These are phyloP conservation scores for Eriocheir sinensis DNA, from an alignment of 1,140 invertebrate species.

Conservation along the genomic window DNA sequence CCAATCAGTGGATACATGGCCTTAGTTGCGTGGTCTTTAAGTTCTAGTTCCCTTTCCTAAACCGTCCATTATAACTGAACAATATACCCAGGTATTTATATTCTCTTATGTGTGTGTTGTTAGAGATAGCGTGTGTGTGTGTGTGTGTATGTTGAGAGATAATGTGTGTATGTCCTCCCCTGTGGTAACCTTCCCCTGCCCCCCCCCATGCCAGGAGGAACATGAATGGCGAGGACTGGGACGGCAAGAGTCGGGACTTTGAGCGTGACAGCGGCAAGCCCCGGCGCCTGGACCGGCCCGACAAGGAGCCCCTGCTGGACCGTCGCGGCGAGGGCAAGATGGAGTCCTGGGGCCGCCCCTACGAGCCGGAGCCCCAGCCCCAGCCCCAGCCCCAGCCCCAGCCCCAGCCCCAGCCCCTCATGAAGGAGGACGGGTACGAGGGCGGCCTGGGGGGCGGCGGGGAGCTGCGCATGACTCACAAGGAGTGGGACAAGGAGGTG, in stretches of 20 bases:
- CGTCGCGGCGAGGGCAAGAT: slow-evolving; percentile 55
- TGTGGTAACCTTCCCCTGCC: no score
- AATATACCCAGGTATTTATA: no score
- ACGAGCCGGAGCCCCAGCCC: slow-evolving; percentile 50
- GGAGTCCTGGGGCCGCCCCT: slow-evolving; percentile 58
- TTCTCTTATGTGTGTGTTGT: no score
- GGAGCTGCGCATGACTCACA: slow-evolving; percentile 69
- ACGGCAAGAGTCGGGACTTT: slow-evolving; percentile 62
- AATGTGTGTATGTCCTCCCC: no score
- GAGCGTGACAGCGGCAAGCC: slow-evolving; percentile 60
- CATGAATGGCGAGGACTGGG: slow-evolving; percentile 75
- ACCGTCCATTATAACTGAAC: no score
- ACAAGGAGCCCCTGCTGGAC: slow-evolving; percentile 53
- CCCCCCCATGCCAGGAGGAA: slow-evolving; percentile 56
- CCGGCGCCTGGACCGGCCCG: slow-evolving; percentile 53
- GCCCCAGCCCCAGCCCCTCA: no score
- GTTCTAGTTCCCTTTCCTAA: no score
- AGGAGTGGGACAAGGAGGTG: slow-evolving; percentile 77
- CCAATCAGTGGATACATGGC: no score
- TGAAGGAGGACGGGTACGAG: not conserved
- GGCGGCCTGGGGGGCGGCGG: slow-evolving; percentile 34
- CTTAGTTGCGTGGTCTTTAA: no score
- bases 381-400: no score
- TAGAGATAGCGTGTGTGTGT: no score
- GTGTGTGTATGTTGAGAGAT: no score